These are phyloP conservation scores for Panulirus ornatus DNA, from an alignment of 1,140 invertebrate genomes.

Conservation along the genomic window DNA sequence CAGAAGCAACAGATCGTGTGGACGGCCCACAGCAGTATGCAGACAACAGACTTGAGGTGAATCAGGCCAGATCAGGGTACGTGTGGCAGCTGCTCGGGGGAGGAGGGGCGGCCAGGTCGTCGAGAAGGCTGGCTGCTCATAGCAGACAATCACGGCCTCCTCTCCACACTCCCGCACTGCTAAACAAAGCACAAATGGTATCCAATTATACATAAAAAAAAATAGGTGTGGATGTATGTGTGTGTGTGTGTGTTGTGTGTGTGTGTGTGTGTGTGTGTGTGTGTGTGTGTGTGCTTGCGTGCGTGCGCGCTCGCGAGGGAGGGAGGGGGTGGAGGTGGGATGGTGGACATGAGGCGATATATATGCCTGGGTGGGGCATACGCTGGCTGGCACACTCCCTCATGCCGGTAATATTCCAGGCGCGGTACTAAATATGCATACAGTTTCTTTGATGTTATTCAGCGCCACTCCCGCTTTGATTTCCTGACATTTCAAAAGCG, in stretches of 20 bases:
- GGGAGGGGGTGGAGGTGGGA: neutral
- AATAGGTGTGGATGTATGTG: neutral
- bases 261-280: neutral
- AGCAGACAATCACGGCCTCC: neutral
- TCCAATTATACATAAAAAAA: conserved; percentile 6
- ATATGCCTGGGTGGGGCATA: neutral
- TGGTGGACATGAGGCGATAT: neutral
- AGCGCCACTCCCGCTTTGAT: conserved; percentile 20
- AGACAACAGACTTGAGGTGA: too few relatives aligned
- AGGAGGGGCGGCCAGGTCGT: neutral
- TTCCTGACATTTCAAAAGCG: conserved; percentile 51
- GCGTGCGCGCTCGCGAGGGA: too few relatives aligned
- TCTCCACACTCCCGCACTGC: neutral
- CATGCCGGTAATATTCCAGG: neutral
- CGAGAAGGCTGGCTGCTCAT: neutral
- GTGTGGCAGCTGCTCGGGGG: neutral
- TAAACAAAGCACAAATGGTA: neutral
- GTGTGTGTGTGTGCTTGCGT: too few relatives aligned
- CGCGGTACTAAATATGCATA: conserved; percentile 33
- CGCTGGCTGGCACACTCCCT: neutral
- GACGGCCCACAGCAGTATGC: too few relatives aligned
- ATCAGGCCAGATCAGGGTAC: too few relatives aligned
- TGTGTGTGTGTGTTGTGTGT: too few relatives aligned
- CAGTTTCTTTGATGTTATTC: conserved; percentile 34
- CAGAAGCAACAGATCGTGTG: too few relatives aligned